Conservation (phyloP, 2,113 vertebrate species). For the Jacana jacana region DNA sequence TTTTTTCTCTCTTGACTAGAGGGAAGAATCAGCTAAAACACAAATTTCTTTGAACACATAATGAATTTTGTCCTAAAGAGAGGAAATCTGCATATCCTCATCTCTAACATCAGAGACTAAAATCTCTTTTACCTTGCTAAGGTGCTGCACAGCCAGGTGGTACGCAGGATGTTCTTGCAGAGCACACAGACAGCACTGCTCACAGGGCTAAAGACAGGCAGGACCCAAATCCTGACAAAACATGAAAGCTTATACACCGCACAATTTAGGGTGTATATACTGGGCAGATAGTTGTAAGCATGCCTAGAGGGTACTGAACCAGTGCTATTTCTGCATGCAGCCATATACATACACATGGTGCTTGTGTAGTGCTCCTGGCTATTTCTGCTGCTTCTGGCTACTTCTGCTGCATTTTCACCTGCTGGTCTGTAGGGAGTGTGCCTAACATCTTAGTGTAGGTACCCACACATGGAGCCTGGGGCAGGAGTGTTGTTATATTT, state of each 20-base stretch:
- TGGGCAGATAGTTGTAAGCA: neutral
- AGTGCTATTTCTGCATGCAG: neutral
- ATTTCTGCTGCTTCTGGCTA: neutral
- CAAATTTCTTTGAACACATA: accelerated
- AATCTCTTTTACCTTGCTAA: neutral
- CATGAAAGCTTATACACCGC: neutral
- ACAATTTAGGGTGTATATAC: neutral
- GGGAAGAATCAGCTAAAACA: neutral
- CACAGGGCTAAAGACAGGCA: neutral
- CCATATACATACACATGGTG: too few species aligned
- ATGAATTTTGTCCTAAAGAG: neutral
- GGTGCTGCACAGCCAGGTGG: neutral
- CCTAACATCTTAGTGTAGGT: neutral
- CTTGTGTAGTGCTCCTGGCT: neutral
- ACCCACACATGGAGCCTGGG: neutral
- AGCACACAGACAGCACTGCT: neutral
- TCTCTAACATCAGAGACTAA: neutral
- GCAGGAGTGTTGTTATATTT: neutral
- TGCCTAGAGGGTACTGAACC: accelerated
- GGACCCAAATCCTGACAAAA: neutral
- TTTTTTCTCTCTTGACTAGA: neutral
- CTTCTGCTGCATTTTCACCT: neutral
- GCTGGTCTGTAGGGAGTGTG: neutral
- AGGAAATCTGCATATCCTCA: neutral
- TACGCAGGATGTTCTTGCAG: neutral